Evolutionary conservation across 2,888 invertebrate species (phyloP).

Genomic region (Troglohyphantes excavatus): DNA sequence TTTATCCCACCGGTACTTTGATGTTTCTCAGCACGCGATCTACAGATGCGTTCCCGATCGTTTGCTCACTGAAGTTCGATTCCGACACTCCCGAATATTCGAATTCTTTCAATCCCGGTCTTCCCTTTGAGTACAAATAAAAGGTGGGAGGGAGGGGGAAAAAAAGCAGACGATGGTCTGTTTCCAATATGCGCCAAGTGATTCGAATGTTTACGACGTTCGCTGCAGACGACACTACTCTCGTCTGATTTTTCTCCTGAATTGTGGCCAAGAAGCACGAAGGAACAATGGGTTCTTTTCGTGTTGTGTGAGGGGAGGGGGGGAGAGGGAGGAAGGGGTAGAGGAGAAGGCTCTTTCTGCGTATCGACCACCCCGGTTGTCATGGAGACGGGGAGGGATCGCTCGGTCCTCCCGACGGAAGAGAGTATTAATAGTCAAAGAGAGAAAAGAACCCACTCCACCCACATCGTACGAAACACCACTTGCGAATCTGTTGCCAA

Average conservation of each 20-base stretch:
- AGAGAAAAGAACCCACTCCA: not conserved
- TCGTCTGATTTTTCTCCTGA: not conserved
- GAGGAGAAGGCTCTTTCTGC: not conserved
- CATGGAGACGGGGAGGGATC: not conserved
- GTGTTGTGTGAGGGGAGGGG: not conserved
- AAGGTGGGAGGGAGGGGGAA: not conserved
- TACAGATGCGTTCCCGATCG: not conserved
- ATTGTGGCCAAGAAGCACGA: not conserved
- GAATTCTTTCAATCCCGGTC: not conserved
- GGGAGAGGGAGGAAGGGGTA: not conserved
- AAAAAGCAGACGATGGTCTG: not conserved
- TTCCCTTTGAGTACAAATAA: not conserved
- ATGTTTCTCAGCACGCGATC: not conserved
- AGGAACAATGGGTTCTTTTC: not conserved
- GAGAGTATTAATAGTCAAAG: slow-evolving; percentile 9
- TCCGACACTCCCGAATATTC: not conserved
- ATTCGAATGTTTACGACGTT: not conserved
- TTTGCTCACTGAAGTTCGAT: no score
- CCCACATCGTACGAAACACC: not conserved
- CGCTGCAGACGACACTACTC: not conserved
- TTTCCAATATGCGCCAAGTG: not conserved
- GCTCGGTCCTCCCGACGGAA: not conserved
- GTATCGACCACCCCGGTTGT: slow-evolving; percentile 24
- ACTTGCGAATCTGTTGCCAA: not conserved
- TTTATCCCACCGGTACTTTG: not conserved